A percentile compares a stretch with the other conserved stretches of the same genome.
Evolutionary conservation across 2,888 invertebrate species (phyloP).

Genomic region (Thymelicus sylvestris): DNA sequence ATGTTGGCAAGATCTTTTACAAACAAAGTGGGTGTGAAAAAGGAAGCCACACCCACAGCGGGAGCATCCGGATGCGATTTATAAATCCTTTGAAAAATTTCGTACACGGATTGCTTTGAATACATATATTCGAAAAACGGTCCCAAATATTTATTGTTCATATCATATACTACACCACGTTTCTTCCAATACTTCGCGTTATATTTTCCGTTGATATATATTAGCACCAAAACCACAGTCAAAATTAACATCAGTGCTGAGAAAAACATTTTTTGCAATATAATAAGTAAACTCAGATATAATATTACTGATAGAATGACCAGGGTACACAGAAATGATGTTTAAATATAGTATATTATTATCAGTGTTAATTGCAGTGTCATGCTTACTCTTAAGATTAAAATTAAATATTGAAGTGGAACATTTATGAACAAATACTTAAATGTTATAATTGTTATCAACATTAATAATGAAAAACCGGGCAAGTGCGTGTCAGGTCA

Average conservation of each 20-base stretch:
- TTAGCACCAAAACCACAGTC: conserved; percentile 39
- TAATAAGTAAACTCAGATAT: neutral
- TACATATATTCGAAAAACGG: conserved; percentile 54
- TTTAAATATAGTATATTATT: neutral
- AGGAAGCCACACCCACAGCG: conserved; percentile 53
- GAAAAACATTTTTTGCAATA: conserved; percentile 32
- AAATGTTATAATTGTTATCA: too few species aligned
- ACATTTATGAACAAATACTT: too few species aligned
- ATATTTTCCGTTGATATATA: conserved; percentile 50
- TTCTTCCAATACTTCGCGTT: conserved; percentile 61
- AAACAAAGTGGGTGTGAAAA: conserved; percentile 43
- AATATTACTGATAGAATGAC: neutral
- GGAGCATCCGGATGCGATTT: conserved; percentile 55
- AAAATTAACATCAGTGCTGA: conserved; percentile 46
- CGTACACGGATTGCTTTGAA: conserved; percentile 52
- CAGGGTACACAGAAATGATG: too few species aligned
- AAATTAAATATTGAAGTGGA: too few species aligned
- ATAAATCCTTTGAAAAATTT: conserved; percentile 54
- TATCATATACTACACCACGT: conserved; percentile 55
- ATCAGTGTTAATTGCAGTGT: neutral
- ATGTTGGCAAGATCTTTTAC: conserved; percentile 43
- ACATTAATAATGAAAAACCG: too few species aligned
- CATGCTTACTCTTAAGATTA: neutral
- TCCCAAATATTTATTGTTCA: conserved; percentile 52
- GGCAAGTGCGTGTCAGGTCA: too few species aligned